Base-by-base conservation (phyloP, 2,888 invertebrate genomes). In the Lochmaea capreae region DNA sequence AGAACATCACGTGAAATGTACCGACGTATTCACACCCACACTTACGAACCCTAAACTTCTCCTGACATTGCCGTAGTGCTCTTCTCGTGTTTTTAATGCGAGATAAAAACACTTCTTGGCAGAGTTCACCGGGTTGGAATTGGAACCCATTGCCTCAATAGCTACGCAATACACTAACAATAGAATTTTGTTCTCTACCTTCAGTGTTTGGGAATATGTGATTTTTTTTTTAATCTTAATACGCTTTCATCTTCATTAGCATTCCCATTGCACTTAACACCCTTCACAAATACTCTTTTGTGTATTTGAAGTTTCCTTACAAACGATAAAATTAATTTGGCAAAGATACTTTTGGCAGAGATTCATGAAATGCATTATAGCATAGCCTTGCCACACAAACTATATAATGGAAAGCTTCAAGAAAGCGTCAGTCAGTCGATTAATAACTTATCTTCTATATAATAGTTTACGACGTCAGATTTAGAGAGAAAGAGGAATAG, bases 141-240 rank as follows among this genome's bases (percentile, higher is more conserved):
- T 43, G 18, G 18, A 62, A 18, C 39, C 42, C 62, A 62, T 43
- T 62, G 43, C 43, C 62, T 43, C 42, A 42, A 62, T 43, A n/a
- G 11, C 62, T 16, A 16, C 39, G 42, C 43, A 18, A 16, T 61
- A 11, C 4, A 49, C 49, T 49, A 49, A 49, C 49, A 49, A 14
- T 49, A 49, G 5, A 33, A 33, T 33, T 33, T 33, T 26, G 1
- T 1, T 26, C 1, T 3, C 26, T 3, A 26, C 1, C 26, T 26
- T 3, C 1, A 3, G 1, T 3, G 3, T 26, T 1, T 26, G 3
- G 1, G 26, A 3, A 26, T 3, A 26, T 26, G 2, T 26, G 26
- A 26, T 1, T 26, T 26, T 26, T 26, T 2, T 3, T 52, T 3
- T n/a, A n/a, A 52, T 16, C 16, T 52, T 49, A 12, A 6, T 49